Base-by-base conservation (phyloP, 2,113 vertebrate species). In the Oncorhynchus kisutch region DNA sequence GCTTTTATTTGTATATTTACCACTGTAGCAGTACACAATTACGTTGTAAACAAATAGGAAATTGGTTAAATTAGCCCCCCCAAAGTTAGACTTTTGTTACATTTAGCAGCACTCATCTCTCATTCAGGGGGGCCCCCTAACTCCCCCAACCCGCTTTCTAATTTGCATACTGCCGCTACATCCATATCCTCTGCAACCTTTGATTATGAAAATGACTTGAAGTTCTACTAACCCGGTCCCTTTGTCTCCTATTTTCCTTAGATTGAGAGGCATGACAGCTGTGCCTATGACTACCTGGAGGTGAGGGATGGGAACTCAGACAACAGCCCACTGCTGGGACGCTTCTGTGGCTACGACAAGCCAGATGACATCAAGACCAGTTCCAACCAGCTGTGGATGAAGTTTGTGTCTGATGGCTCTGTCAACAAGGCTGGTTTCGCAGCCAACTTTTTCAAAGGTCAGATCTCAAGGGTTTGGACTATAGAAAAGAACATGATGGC, bases 381-480 rank as follows among this genome's bases (percentile, higher is more conserved):
- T 13, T 97, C 96, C 86, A 98, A 97, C 92, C 96, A 96, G 88
- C 93, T 99, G 84, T 99, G 96, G 97, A 96, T 99, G 95, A 98
- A 98, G 86, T 99, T 99, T 13, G 96, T 99, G 75, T 99, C 97
- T 0, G 98, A 99, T 0, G 96, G 97, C 3, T 98, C 97, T 22
- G 98, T 99, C 87, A 99, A 98, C 94, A 99, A 99, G 78, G 97
- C 96, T 0, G 97, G 97, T 1, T 99, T 99, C 0, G 96, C 97
- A 0, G 96, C 97, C 77, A 97, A 96, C 91, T 99, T 97, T 86
- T 99, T 99, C 92, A 98, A 99, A 96, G 97, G 97, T 98, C 74
- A 86, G 89, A 67, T 76, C 51, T 87, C 57, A 75, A 71, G 34
- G 65, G 18, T 64, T 14, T 24, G 54, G 13, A n/a, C 8, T 24